Conservation (phyloP, 2,888 invertebrate species). For the Chrysolina haemoptera region DNA sequence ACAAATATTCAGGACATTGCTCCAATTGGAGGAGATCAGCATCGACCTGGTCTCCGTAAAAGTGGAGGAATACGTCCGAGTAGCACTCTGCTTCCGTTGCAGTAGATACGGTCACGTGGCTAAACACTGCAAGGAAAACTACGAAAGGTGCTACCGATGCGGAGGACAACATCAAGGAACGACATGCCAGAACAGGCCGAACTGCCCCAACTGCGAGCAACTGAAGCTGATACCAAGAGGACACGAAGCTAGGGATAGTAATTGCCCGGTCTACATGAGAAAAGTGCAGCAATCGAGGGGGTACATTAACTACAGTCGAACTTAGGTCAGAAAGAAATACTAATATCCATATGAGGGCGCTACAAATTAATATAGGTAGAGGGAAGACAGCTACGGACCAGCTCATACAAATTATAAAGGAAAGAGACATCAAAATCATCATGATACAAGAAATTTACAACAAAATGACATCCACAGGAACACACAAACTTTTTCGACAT, state of each 20-base stretch:
- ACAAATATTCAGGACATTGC: background rate
- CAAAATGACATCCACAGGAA: background rate
- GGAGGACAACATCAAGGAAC: background rate
- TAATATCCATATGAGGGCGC: background rate
- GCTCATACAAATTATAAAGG: no score
- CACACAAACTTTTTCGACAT: background rate
- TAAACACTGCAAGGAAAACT: background rate
- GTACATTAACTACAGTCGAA: background rate
- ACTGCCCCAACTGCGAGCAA: background rate
- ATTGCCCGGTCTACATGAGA: background rate
- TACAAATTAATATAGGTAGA: no score
- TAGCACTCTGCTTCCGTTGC: background rate
- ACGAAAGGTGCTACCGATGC: background rate
- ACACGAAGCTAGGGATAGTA: background rate
- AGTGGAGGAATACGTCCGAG: background rate
- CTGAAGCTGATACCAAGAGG: background rate
- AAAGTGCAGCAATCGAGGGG: background rate
- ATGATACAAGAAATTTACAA: background rate
- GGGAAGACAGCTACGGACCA: no score
- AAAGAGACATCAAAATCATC: background rate
- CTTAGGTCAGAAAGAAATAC: background rate
- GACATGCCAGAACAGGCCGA: background rate
- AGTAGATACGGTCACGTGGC: background rate
- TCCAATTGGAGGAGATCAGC: background rate
- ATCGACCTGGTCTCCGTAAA: background rate